phyloP scores from a whole-genome alignment of 2,888 invertebrate genomes.

The Pandemis heparana region DNA sequence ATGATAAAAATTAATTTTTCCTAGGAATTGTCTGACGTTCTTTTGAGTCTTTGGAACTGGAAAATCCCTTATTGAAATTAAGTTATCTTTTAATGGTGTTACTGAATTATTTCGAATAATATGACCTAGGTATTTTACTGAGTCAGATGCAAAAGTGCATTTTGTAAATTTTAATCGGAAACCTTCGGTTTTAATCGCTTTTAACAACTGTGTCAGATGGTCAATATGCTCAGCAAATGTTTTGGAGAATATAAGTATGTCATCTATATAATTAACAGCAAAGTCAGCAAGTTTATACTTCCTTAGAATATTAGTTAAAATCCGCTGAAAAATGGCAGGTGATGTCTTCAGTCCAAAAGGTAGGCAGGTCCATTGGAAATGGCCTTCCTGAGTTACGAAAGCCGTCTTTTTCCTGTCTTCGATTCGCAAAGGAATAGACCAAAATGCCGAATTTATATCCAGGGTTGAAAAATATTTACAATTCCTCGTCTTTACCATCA shows the following conservation, averaged over 20 bases:
- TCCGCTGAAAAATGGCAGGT: not conserved
- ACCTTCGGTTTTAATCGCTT: not conserved
- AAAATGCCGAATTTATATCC: not conserved
- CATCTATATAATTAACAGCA: not conserved
- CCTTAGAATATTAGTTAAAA: not conserved
- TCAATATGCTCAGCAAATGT: not conserved
- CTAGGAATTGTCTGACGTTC: not conserved
- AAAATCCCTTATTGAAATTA: not conserved
- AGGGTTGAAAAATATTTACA: not conserved
- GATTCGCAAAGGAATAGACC: not conserved
- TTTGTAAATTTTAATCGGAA: not conserved
- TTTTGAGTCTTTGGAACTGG: not conserved
- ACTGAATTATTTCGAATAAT: not conserved
- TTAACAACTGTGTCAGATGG: not conserved
- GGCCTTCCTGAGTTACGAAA: not conserved
- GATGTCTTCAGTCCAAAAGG: constrained; percentile 1
- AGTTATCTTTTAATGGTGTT: not conserved
- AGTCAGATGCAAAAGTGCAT: not conserved
- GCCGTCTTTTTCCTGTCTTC: not conserved
- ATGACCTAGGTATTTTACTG: no score
- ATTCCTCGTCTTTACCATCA: not conserved
- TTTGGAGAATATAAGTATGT: not conserved
- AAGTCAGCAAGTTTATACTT: not conserved
- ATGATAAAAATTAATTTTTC: no score
- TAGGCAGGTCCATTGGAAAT: not conserved